phyloP scores from a whole-genome alignment of 37 sponge, comb jelly and placozoan species.

The Haliclona indistincta region DNA sequence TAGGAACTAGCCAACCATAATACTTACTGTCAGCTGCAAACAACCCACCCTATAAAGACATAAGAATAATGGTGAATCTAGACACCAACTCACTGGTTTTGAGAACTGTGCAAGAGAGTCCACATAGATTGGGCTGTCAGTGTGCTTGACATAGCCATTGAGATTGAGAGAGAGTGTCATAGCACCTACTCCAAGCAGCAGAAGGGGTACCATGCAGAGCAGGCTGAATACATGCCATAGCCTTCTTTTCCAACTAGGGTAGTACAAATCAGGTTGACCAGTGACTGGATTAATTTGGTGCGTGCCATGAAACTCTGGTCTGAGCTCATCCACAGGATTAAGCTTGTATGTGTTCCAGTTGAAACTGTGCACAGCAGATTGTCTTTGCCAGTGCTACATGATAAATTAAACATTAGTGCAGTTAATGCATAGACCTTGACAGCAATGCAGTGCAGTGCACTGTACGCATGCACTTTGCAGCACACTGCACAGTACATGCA shows the following conservation, averaged over 20 bases:
- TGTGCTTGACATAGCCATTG: conserved; percentile 68
- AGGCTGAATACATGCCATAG: conserved; percentile 63
- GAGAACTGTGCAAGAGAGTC: conserved; percentile 52
- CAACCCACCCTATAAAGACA: conserved; percentile 53
- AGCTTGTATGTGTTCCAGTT: conserved; percentile 67
- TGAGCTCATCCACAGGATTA: conserved; percentile 34
- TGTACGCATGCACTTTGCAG: too few relatives aligned
- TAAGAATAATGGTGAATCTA: background rate
- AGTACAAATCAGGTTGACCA: conserved; percentile 15
- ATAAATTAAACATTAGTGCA: background rate
- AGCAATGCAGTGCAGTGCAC: too few relatives aligned
- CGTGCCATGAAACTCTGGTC: conserved; percentile 46
- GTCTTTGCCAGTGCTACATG: conserved; percentile 62
- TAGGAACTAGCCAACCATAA: conserved; percentile 68
- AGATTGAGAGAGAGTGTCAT: conserved; percentile 80
- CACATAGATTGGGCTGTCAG: conserved; percentile 71
- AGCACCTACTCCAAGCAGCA: conserved; percentile 47
- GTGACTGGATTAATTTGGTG: conserved; percentile 46
- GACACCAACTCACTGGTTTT: conserved; percentile 51
- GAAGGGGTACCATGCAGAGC: conserved; percentile 56
- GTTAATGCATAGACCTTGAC: too few relatives aligned
- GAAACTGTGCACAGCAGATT: conserved; percentile 44
- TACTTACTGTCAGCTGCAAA: conserved; percentile 81
- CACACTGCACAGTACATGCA: too few relatives aligned
- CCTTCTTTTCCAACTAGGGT: conserved; percentile 55